Conservation (phyloP, 2,797 vertebrate species). For the Craterocephalus amniculus region DNA sequence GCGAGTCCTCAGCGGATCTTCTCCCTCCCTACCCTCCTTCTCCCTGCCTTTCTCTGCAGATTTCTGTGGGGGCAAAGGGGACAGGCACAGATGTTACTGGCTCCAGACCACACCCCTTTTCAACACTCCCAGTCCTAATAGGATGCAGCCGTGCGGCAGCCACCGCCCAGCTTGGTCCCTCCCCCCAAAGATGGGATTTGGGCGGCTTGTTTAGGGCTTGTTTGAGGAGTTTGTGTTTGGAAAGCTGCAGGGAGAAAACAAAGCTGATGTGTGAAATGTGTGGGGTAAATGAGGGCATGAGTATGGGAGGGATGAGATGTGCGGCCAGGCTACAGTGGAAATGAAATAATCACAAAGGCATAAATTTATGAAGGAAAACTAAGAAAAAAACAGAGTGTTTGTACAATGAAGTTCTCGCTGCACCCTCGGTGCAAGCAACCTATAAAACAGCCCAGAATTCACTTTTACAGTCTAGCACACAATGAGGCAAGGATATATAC, state of each 20-base stretch:
- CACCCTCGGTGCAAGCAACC: not conserved
- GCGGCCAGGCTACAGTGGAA: not conserved
- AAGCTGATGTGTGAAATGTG: slow-evolving; percentile 51
- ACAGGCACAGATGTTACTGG: slow-evolving; percentile 83
- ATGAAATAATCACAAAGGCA: slow-evolving; percentile 3
- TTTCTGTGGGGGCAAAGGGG: slow-evolving; percentile 69
- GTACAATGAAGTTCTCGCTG: slow-evolving; percentile 4
- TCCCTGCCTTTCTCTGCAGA: slow-evolving; percentile 74
- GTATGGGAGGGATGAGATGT: slow-evolving; percentile 12
- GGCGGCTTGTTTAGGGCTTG: slow-evolving; percentile 66
- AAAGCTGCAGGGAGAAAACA: slow-evolving; percentile 58
- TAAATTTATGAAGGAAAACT: not conserved
- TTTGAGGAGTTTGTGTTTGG: slow-evolving; percentile 64
- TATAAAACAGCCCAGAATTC: slow-evolving; percentile 12
- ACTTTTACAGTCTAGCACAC: not conserved
- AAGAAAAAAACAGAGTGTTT: not conserved
- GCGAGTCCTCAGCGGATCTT: slow-evolving; percentile 51
- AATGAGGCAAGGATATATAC: slow-evolving; percentile 29
- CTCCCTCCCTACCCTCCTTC: slow-evolving; percentile 61
- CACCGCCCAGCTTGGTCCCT: slow-evolving; percentile 65
- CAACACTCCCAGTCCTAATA: slow-evolving; percentile 80
- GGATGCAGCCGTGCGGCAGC: slow-evolving; percentile 68
- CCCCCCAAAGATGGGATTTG: slow-evolving; percentile 29
- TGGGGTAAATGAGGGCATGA: slow-evolving; percentile 13
- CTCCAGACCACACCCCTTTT: slow-evolving; percentile 80